Percentiles rank a stretch among this genome's conserved stretches.
Conservation (phyloP, 35 echinoderm and acorn worm genomes). For the Hemicentrotus pulcherrimus region DNA sequence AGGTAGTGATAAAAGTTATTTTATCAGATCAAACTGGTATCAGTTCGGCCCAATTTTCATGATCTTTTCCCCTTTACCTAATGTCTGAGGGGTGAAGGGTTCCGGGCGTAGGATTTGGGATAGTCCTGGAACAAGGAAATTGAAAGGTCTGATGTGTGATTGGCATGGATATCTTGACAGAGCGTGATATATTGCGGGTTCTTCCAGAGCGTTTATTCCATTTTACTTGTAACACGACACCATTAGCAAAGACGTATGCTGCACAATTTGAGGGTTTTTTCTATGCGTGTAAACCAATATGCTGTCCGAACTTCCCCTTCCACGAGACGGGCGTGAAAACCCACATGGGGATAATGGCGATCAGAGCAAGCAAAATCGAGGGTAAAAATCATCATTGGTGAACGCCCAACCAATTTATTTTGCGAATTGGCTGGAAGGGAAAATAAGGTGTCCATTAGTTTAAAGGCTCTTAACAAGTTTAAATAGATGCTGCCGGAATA, state of each 20-base stretch:
- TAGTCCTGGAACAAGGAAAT: constrained; percentile 10
- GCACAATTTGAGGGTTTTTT: constrained; percentile 34
- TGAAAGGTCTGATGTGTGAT: neutral
- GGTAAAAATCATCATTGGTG: constrained; percentile 38
- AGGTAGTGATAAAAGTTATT: constrained; percentile 7
- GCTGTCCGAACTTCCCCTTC: neutral
- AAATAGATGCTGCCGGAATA: constrained; percentile 50
- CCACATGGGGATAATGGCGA: constrained; percentile 35
- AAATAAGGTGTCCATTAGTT: constrained; percentile 44
- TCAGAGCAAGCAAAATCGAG: neutral
- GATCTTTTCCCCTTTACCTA: neutral
- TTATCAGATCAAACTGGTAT: neutral
- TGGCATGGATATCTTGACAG: constrained; percentile 47
- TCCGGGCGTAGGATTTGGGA: constrained; percentile 10
- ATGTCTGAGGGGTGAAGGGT: constrained; percentile 21
- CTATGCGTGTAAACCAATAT: constrained; percentile 49
- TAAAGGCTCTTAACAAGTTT: constrained; percentile 54
- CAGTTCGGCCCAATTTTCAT: neutral
- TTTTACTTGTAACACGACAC: constrained; percentile 40
- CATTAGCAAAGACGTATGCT: constrained; percentile 47
- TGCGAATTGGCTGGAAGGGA: constrained; percentile 17
- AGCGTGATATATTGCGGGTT: constrained; percentile 33
- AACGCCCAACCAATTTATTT: constrained; percentile 56
- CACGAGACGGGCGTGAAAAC: neutral
- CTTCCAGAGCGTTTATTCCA: constrained; percentile 34